Evolutionary conservation across 2,888 invertebrate genomes (phyloP), one percentile per base, ranked within the genome.

Genomic region (Parochlus steinenii): DNA sequence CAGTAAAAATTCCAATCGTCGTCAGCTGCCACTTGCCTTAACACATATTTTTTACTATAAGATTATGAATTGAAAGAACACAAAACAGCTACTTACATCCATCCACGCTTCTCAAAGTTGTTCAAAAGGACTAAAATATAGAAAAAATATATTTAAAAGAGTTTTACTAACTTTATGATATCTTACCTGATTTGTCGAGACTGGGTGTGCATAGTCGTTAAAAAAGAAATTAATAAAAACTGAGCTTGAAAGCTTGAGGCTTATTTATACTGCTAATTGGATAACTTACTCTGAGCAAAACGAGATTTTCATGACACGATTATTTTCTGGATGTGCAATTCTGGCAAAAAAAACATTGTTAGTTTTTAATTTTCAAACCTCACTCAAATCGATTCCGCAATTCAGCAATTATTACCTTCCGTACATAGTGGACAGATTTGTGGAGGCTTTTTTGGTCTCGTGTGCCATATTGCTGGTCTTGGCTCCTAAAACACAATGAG

Each of bases 1-100:
- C 92, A 93, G 55, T 93, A 93, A 52, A 92, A 78, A 55, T 93
- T 89, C 92, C 92, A 93, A 47, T 90, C 86, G 49, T 89, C 90
- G 45, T 90, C 87, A 1, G 83, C 76, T 1, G 74, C 73, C 1
- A 86, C 90, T 39, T 56, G 51, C 3, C n/a, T n/a, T n/a, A n/a
- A n/a, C 7, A n/a, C 10, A 22, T 8, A 8, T 8, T 8, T 22
- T 8, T 22, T 22, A 22, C 7, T 22, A n/a, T 8, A 22, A 22
- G 7, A 22, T 8, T 22, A 8, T 8, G 10, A 22, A 22, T 8
- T n/a, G n/a, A n/a, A n/a, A n/a, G n/a, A n/a, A n/a, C 23, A 8
- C 7, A 22, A 8, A 22, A 7, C 55, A 81, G 79, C 6, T n/a
- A n/a, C n/a, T n/a, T n/a, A n/a, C n/a, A 67, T 59, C 92, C 93